phyloP scores from a whole-genome alignment of 2,888 invertebrate genomes.

The Cephus nigrinus region DNA sequence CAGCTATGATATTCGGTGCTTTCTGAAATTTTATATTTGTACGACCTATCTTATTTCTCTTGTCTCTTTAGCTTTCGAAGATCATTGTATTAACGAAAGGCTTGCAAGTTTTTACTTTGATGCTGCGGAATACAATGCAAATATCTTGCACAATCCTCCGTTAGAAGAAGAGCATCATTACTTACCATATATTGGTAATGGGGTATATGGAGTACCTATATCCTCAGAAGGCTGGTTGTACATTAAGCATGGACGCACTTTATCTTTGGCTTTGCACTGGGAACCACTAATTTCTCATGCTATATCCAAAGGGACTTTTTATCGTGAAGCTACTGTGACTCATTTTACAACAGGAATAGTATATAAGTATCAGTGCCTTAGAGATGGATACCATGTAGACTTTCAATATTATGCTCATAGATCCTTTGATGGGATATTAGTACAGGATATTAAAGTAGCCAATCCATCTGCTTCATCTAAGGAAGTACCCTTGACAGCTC shows the following conservation, averaged over 20 bases:
- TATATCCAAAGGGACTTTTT: conserved; percentile 69
- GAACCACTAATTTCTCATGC: conserved; percentile 73
- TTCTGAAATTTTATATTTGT: neutral
- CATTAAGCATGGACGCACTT: conserved; percentile 75
- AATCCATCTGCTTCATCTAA: conserved; percentile 77
- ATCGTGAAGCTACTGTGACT: conserved; percentile 76
- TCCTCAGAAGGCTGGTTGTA: conserved; percentile 74
- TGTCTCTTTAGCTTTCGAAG: conserved; percentile 65
- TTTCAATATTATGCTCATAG: conserved; percentile 85
- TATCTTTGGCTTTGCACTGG: conserved; percentile 75
- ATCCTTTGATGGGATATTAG: conserved; percentile 80
- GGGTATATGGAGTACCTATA: conserved; percentile 75
- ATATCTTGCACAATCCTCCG: conserved; percentile 72
- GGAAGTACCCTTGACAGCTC: conserved; percentile 72
- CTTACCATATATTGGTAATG: conserved; percentile 82
- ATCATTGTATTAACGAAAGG: conserved; percentile 76
- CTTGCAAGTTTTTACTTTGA: conserved; percentile 73
- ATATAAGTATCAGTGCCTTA: conserved; percentile 75
- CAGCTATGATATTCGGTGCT: neutral
- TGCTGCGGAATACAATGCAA: conserved; percentile 75
- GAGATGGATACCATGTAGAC: conserved; percentile 72
- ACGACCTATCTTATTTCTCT: neutral
- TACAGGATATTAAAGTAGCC: conserved; percentile 82
- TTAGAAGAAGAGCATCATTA: conserved; percentile 71
- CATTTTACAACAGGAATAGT: conserved; percentile 78